Evolutionary conservation across 2,888 invertebrate species (phyloP).

Genomic region (Scaptomyza tumidula): DNA sequence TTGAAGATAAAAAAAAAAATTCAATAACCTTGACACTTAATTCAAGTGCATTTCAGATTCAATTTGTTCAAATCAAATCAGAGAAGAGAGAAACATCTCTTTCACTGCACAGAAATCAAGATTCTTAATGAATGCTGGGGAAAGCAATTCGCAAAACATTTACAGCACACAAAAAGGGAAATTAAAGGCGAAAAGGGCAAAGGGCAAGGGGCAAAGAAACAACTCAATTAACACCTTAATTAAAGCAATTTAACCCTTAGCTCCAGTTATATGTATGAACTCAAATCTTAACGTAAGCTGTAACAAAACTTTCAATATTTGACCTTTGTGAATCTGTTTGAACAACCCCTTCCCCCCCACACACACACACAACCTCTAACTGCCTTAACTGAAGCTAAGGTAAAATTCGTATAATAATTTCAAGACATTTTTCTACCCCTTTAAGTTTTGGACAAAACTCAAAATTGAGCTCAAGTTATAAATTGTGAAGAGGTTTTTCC

Average conservation of each 20-base stretch:
- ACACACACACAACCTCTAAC: no score
- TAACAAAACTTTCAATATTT: not conserved
- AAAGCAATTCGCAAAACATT: no score
- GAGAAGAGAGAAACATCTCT: no score
- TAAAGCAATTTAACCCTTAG: not conserved
- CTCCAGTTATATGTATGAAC: not conserved
- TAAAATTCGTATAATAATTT: not conserved
- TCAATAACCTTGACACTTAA: not conserved
- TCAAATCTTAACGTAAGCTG: not conserved
- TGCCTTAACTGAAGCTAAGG: not conserved
- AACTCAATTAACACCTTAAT: not conserved
- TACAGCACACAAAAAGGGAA: no score
- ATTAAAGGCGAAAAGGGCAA: no score
- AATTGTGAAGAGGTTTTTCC: constrained; percentile 32
- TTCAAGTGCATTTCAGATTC: not conserved
- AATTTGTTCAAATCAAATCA: no score
- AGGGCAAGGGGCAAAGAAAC: not conserved
- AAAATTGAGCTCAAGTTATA: constrained; percentile 4
- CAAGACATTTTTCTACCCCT: constrained; percentile 3
- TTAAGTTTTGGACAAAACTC: not conserved
- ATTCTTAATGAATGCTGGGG: no score
- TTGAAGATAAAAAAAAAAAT: not conserved
- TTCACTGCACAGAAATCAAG: no score
- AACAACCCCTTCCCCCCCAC: no score
- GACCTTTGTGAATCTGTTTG: not conserved